Evolutionary conservation across 2,113 vertebrate species (phyloP).

Genomic region (Girardinichthys multiradiatus): DNA sequence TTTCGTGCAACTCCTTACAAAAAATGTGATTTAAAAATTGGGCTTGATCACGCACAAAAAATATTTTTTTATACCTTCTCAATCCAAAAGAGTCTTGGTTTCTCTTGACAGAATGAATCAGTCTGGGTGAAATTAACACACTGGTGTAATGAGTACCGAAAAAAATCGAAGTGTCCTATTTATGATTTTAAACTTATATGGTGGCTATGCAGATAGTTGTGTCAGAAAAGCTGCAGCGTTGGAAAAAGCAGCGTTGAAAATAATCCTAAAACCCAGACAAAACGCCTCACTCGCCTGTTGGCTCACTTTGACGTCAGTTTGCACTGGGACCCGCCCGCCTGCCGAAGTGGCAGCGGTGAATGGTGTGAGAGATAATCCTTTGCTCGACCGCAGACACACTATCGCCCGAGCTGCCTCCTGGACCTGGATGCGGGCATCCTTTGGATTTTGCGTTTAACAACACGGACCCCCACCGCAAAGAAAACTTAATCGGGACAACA

Average conservation of each 20-base stretch:
- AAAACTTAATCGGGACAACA: constrained; percentile 60
- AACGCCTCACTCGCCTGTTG: constrained; percentile 53
- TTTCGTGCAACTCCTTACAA: no score
- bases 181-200: background rate
- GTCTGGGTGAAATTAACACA: background rate
- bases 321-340: constrained; percentile 65
- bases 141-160: background rate
- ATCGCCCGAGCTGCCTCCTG: constrained; percentile 42
- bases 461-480: constrained; percentile 30
- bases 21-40: no score
- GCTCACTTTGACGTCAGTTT: constrained; percentile 70
- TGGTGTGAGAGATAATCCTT: constrained; percentile 73
- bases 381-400: constrained; percentile 37
- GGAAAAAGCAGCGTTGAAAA: background rate
- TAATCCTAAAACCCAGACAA: constrained; percentile 7
- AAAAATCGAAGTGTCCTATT: background rate
- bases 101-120: background rate
- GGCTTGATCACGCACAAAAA: no score
- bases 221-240: background rate
- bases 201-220: background rate
- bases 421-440: constrained; percentile 71
- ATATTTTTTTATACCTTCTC: background rate
- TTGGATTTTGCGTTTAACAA: constrained; percentile 42
- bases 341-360: constrained; percentile 74
- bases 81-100: background rate